These are phyloP conservation scores for Alosa alosa DNA, from an alignment of 2,113 vertebrate genomes.

Conservation along the genomic window DNA sequence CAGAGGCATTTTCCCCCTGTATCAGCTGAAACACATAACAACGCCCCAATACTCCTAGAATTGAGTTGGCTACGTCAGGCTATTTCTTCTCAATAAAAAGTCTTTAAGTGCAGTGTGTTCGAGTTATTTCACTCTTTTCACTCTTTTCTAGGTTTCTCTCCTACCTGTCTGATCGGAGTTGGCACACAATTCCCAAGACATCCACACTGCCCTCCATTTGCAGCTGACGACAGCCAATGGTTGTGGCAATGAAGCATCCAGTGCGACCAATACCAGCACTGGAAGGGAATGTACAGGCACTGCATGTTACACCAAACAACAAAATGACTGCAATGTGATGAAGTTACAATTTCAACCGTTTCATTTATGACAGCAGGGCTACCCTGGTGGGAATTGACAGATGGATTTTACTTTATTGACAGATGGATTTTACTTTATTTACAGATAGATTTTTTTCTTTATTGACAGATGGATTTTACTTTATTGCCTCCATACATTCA, in stretches of 20 bases:
- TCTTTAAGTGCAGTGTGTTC: too few species aligned
- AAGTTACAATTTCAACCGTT: not conserved
- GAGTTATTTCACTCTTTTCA: not conserved
- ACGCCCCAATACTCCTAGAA: too few species aligned
- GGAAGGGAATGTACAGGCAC: conserved; percentile 37
- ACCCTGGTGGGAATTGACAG: not conserved
- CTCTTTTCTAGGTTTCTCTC: conserved; percentile 6
- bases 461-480: too few species aligned
- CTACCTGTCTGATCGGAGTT: conserved; percentile 89
- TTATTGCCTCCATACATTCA: too few species aligned
- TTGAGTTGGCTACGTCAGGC: too few species aligned
- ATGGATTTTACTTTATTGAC: not conserved
- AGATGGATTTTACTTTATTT: too few species aligned
- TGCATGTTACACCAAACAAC: not conserved
- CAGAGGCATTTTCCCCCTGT: too few species aligned
- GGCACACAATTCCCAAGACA: conserved; percentile 86
- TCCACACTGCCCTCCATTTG: conserved; percentile 85
- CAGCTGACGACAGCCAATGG: conserved; percentile 89
- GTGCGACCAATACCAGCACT: conserved; percentile 97
- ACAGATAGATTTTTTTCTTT: not conserved
- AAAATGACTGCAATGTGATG: too few species aligned
- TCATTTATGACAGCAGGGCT: not conserved
- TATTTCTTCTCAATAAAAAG: too few species aligned
- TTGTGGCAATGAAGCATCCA: conserved; percentile 92
- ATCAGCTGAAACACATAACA: too few species aligned